Evolutionary conservation across 2,797 vertebrate genomes (phyloP).

Genomic region (Antennarius maculatus): DNA sequence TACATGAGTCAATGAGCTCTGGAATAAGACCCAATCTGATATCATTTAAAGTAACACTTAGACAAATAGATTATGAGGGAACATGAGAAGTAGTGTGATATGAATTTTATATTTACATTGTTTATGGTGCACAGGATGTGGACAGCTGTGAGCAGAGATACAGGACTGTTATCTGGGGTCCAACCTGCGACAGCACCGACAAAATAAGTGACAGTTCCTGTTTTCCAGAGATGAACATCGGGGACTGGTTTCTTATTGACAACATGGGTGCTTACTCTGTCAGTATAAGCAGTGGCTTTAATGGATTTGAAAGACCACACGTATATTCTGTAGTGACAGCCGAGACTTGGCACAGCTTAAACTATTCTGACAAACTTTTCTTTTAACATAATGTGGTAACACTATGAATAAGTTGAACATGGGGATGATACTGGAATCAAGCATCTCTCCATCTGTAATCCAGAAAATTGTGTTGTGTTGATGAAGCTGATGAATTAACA

Average conservation of each 20-base stretch:
- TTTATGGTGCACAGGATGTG: conserved; percentile 9
- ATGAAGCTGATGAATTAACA: too few relatives aligned
- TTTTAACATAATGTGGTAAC: too few relatives aligned
- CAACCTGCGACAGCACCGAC: conserved; percentile 49
- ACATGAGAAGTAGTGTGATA: not conserved
- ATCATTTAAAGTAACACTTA: not conserved
- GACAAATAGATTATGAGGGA: not conserved
- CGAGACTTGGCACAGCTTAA: conserved; percentile 4
- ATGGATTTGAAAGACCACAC: conserved; percentile 9
- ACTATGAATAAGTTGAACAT: too few relatives aligned
- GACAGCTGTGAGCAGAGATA: conserved; percentile 11
- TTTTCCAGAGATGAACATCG: conserved; percentile 75
- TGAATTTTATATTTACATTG: not conserved
- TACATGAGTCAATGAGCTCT: too few relatives aligned
- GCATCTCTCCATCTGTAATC: too few relatives aligned
- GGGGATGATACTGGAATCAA: too few relatives aligned
- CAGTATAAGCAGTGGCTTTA: conserved; percentile 4
- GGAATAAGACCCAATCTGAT: too few relatives aligned
- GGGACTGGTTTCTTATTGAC: conserved; percentile 84
- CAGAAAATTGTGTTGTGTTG: too few relatives aligned
- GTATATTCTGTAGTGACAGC: conserved; percentile 30
- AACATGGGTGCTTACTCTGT: conserved; percentile 82
- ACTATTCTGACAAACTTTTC: not conserved
- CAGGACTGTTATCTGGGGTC: conserved; percentile 79
- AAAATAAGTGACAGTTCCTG: conserved; percentile 58